A percentile compares a stretch with the other conserved stretches of the same genome.
phyloP scores from a whole-genome alignment of 2,888 invertebrate species.

The Epsilonema sp. region DNA sequence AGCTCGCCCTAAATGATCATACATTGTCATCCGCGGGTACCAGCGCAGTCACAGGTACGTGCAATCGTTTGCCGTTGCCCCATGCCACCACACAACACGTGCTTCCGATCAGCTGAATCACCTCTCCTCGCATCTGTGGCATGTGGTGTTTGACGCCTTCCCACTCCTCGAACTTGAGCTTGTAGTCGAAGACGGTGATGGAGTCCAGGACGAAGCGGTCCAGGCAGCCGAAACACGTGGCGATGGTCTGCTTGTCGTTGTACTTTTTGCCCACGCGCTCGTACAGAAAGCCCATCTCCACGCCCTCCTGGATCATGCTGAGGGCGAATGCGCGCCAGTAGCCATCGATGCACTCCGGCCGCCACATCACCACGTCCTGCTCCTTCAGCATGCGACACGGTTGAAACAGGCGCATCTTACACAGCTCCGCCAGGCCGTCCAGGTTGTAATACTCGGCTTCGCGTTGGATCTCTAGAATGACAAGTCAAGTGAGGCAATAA shows the following conservation, averaged over 20 bases:
- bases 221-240: conserved; percentile 7
- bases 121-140: conserved; percentile 2
- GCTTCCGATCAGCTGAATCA: background rate
- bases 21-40: background rate
- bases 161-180: conserved; percentile 7
- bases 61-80: conserved; percentile 2
- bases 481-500: no score
- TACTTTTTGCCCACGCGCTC: conserved; percentile 8
- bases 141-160: conserved; percentile 7
- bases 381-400: background rate
- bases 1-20: no score
- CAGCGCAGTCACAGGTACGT: conserved; percentile 6
- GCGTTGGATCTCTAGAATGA: background rate
- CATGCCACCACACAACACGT: conserved; percentile 5
- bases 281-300: conserved; percentile 8
- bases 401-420: background rate
- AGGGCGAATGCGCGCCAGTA: conserved; percentile 9
- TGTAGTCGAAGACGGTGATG: conserved; percentile 8
- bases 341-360: conserved; percentile 1
- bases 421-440: background rate
- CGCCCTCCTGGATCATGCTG: conserved; percentile 2
- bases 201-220: background rate
- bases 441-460: conserved; percentile 6
- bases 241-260: conserved; percentile 8
- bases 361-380: conserved; percentile 5